These are phyloP conservation scores for Cactoblastis cactorum DNA, from an alignment of 2,888 invertebrate genomes.

Conservation along the genomic window DNA sequence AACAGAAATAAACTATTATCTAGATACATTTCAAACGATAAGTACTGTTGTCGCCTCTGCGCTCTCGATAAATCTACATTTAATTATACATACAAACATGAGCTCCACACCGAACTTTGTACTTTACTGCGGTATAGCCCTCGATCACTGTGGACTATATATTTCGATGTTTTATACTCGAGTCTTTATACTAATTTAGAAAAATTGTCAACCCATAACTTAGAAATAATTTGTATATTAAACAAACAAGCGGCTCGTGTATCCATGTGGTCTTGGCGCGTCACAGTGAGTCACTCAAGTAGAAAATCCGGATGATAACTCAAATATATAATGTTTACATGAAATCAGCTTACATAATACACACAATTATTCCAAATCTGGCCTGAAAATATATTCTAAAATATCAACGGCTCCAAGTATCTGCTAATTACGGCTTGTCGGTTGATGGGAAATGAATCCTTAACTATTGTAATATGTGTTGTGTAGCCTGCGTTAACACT, in stretches of 20 bases:
- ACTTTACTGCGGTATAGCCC: slow-evolving; percentile 71
- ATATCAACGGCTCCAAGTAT: slow-evolving; percentile 72
- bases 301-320: slow-evolving; percentile 66
- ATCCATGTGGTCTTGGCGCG: slow-evolving; percentile 74
- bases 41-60: slow-evolving; percentile 61
- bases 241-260: slow-evolving; percentile 54
- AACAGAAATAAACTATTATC: slow-evolving; percentile 70
- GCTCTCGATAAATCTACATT: slow-evolving; percentile 67
- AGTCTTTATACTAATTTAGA: slow-evolving; percentile 73
- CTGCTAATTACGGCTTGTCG: slow-evolving; percentile 75
- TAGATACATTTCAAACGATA: slow-evolving; percentile 64
- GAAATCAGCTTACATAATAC: slow-evolving; percentile 30
- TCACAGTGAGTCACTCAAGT: slow-evolving; percentile 72
- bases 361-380: slow-evolving; percentile 36
- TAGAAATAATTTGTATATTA: slow-evolving; percentile 52
- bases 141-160: slow-evolving; percentile 75
- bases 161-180: slow-evolving; percentile 76
- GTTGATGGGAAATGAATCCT: slow-evolving; percentile 74
- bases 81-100: slow-evolving; percentile 69
- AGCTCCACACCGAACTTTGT: slow-evolving; percentile 78
- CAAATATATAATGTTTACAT: slow-evolving; percentile 29
- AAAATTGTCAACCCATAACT: slow-evolving; percentile 75
- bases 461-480: slow-evolving; percentile 77
- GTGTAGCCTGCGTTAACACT: slow-evolving; percentile 70
- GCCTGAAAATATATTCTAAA: slow-evolving; percentile 60